Base-by-base conservation (phyloP, 2,113 vertebrate species). In the Melanostigma gelatinosum region DNA sequence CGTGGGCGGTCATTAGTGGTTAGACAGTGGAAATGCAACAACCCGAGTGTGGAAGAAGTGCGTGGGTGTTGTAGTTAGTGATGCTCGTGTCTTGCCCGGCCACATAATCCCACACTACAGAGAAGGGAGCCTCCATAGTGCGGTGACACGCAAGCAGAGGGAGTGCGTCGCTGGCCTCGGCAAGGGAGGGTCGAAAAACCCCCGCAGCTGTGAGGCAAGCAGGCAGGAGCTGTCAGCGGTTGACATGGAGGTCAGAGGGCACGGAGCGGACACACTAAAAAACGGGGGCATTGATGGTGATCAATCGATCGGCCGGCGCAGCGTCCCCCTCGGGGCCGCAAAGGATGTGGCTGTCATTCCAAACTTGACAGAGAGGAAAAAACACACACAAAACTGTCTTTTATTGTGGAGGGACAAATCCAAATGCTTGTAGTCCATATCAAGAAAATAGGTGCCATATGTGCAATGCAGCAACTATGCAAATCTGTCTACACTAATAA, bases 171-270 rank as follows among this genome's bases (percentile, higher is more conserved):
- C 27, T 70, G 4, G 58, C 77, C 64, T 78, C 75, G 50, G 55
- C 76, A 78, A 72, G 70, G 58, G 32, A 71, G 54, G 60, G 48
- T 0, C 52, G 16, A 36, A 68, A 36, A 68, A 68, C 15, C 36
- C 61, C 76, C 66, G 24, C 34, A 76, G 82, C 75, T 67, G 46
- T 15, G 38, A 15, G 15, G 57, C 71, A 54, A 83, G 77, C 64
- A 69, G 74, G 50, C 65, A 38, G 85, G 80, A 87, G 82, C 75
- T 80, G 90, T 89, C 86, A 82, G 75, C 16, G 0, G 80, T 27
- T 82, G 70, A 89, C 52, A 5, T 42, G 65, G 76, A 84, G 88
- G 91, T 90, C 84, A 90, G 29, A 85, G 87, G 80, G 9, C 85
- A 78, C 27, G 10, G 60, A 66, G 55, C 32, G 75, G 80, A 77